A percentile compares a stretch with the other conserved stretches of the same genome.
phyloP scores from a whole-genome alignment of 2,888 invertebrate species.

The Quadroppia sp. region DNA sequence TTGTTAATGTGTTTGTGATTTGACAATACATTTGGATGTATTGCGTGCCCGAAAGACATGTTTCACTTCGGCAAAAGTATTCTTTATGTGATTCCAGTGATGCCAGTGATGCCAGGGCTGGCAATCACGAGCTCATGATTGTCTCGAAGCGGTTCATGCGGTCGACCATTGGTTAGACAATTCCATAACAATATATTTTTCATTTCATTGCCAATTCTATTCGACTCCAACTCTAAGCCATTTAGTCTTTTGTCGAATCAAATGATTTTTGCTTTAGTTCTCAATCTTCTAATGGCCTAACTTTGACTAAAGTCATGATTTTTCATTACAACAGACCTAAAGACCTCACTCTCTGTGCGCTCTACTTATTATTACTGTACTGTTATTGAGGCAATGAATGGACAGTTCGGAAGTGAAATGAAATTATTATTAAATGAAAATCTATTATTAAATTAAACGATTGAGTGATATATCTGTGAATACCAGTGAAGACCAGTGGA shows the following conservation, averaged over 20 bases:
- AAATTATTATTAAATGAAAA: too few relatives aligned
- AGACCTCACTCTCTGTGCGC: neutral
- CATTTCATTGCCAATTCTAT: too few relatives aligned
- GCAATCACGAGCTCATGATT: neutral
- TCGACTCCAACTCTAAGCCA: neutral
- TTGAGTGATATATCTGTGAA: conserved; percentile 9
- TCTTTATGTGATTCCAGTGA: neutral
- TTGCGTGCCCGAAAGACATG: conserved; percentile 27
- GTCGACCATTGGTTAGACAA: neutral
- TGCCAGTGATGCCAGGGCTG: too few relatives aligned
- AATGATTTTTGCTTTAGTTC: neutral
- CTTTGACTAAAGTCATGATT: neutral
- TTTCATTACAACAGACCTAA: neutral
- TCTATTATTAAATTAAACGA: neutral
- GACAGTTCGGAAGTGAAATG: neutral
- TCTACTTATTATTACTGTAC: neutral
- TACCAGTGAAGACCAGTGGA: too few relatives aligned
- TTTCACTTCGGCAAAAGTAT: neutral
- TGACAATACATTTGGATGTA: neutral
- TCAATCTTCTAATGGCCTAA: neutral
- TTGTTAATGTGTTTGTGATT: neutral
- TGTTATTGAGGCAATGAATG: neutral
- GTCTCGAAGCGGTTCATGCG: neutral
- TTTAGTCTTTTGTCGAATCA: neutral
- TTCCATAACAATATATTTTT: too few relatives aligned